Evolutionary conservation across 2,888 invertebrate genomes (phyloP).

Genomic region (Aspidiotus rigidus): DNA sequence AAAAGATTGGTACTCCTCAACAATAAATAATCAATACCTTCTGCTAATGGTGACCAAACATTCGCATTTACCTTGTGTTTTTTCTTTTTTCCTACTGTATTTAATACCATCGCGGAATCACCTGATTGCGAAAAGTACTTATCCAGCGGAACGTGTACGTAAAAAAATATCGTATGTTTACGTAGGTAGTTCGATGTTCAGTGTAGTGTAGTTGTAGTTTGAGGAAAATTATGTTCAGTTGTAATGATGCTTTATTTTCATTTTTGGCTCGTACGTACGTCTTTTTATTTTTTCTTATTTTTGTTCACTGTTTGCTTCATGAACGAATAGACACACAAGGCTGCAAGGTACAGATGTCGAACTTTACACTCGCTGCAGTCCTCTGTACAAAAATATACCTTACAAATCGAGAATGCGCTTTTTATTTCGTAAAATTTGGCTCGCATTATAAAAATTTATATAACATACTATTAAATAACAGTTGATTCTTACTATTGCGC

Average conservation of each 20-base stretch:
- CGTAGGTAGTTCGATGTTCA: slow-evolving; percentile 4
- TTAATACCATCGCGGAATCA: slow-evolving; percentile 37
- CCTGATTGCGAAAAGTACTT: slow-evolving; percentile 32
- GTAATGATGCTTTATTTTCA: not conserved
- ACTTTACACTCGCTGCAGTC: too few species aligned
- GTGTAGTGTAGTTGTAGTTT: not conserved
- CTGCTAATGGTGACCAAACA: not conserved
- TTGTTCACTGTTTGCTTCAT: not conserved
- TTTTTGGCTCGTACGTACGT: not conserved
- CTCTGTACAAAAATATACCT: too few species aligned
- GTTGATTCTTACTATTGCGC: slow-evolving; percentile 40
- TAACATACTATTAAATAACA: not conserved
- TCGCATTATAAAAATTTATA: too few species aligned
- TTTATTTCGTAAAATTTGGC: too few species aligned
- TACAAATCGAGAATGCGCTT: too few species aligned
- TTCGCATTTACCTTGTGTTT: slow-evolving; percentile 28
- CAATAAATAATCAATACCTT: too few species aligned
- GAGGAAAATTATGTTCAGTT: not conserved
- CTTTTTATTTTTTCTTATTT: not conserved
- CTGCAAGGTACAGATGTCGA: too few species aligned
- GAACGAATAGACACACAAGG: not conserved
- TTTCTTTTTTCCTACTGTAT: slow-evolving; percentile 36
- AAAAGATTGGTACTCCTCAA: too few species aligned
- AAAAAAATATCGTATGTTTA: not conserved
- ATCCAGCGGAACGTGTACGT: slow-evolving; percentile 43